Evolutionary conservation across 2,888 invertebrate genomes (phyloP).

Genomic region (Microctonus brassicae): DNA sequence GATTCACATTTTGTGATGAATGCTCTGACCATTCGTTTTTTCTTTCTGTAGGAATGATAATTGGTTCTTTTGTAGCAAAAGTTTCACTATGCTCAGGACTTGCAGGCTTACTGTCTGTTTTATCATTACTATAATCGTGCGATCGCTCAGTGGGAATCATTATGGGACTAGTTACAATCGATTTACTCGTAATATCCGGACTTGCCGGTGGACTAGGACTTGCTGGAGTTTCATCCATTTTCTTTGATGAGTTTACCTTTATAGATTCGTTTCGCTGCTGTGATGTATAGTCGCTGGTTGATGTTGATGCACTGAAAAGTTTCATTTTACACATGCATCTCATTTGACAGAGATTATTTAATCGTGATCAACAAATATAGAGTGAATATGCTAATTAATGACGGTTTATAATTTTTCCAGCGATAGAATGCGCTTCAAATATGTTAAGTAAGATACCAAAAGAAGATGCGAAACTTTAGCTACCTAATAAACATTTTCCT

Average conservation of each 20-base stretch:
- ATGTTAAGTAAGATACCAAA: too few relatives aligned
- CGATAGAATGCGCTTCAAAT: too few relatives aligned
- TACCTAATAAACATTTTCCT: too few relatives aligned
- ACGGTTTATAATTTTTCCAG: too few relatives aligned
- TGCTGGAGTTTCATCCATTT: conserved; percentile 67
- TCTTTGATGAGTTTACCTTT: conserved; percentile 7
- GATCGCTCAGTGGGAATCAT: conserved; percentile 67
- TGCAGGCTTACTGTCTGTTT: conserved; percentile 49
- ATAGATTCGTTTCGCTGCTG: not conserved
- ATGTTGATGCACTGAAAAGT: conserved; percentile 28
- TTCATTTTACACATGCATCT: conserved; percentile 19
- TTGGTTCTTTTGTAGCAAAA: conserved; percentile 48
- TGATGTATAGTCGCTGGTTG: conserved; percentile 14
- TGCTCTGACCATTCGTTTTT: conserved; percentile 26
- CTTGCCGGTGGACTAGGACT: conserved; percentile 70
- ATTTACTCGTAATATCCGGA: conserved; percentile 49
- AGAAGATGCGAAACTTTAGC: too few relatives aligned
- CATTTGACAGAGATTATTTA: not conserved
- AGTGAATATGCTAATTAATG: too few relatives aligned
- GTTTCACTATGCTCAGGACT: conserved; percentile 54
- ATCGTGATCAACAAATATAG: not conserved
- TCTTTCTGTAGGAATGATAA: conserved; percentile 58
- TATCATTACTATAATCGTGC: conserved; percentile 42
- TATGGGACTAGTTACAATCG: conserved; percentile 58
- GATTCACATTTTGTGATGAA: not conserved